Conservation (phyloP, 2,113 vertebrate genomes). For the Leptosomus discolor region DNA sequence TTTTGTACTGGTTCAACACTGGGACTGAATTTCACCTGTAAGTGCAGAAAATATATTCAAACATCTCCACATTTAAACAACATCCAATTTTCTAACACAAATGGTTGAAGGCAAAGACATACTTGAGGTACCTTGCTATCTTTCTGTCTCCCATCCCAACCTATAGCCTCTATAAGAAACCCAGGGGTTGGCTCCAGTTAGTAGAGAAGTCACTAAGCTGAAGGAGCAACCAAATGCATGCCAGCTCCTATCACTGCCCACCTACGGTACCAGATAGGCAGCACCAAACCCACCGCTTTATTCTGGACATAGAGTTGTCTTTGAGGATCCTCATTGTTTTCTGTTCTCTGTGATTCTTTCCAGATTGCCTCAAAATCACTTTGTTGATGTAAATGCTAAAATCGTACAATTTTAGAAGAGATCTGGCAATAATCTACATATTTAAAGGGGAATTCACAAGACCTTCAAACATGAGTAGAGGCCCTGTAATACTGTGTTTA, state of each 20-base stretch:
- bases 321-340: not conserved
- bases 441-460: not conserved
- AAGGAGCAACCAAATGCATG: not conserved
- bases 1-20: not conserved
- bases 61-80: not conserved
- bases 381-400: not conserved
- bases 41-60: not conserved
- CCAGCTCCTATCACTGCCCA: not conserved
- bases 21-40: not conserved
- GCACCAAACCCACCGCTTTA: not conserved
- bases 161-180: not conserved
- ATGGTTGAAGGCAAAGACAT: not conserved
- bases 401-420: not conserved
- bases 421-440: not conserved
- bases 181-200: not conserved
- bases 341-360: not conserved
- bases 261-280: not conserved
- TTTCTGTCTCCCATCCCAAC: not conserved
- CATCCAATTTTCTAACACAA: fast-evolving
- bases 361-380: not conserved
- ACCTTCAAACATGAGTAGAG: not conserved
- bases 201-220: not conserved
- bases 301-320: not conserved
- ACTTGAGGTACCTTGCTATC: not conserved
- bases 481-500: not conserved